Evolutionary conservation across 64 coral and sea anemone genomes (phyloP).

Genomic region (Pachyseris speciosa): DNA sequence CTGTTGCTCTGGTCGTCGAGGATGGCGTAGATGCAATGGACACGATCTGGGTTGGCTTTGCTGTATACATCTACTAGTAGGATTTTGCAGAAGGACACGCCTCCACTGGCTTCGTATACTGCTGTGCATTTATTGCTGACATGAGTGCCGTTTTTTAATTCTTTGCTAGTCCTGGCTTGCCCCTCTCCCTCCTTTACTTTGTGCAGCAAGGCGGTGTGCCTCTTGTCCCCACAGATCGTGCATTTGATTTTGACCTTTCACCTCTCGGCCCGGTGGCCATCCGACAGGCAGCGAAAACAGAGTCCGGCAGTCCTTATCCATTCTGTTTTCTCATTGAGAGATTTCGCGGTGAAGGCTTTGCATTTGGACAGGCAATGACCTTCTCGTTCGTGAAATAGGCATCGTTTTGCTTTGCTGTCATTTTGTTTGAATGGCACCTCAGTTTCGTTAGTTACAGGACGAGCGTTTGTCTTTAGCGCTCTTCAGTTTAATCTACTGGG

Average conservation of each 20-base stretch:
- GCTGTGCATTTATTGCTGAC: constrained; percentile 3
- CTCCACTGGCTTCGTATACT: not conserved
- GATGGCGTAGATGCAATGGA: constrained; percentile 1
- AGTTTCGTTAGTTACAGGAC: not conserved
- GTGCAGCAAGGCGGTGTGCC: constrained; percentile 47
- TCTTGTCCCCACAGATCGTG: constrained; percentile 26
- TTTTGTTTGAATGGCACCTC: not conserved
- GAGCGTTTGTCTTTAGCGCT: not conserved
- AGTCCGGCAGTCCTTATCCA: constrained; percentile 54
- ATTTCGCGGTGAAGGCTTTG: constrained; percentile 51
- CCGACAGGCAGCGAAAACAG: constrained; percentile 57
- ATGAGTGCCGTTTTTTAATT: no score
- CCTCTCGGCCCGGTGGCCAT: constrained; percentile 15
- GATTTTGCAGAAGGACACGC: constrained; percentile 13
- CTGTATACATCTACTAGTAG: constrained; percentile 22
- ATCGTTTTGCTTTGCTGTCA: constrained; percentile 17
- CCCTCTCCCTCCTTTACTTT: not conserved
- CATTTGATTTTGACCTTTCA: constrained; percentile 29
- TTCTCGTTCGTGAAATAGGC: constrained; percentile 52
- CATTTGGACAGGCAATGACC: constrained; percentile 69
- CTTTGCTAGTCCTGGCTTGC: not conserved
- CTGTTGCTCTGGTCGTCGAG: constrained; percentile 50
- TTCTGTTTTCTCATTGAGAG: constrained; percentile 56
- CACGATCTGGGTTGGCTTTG: not conserved
- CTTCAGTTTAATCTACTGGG: not conserved